Base-by-base conservation (phyloP, 2,113 vertebrate species). In the Vombatus ursinus region DNA sequence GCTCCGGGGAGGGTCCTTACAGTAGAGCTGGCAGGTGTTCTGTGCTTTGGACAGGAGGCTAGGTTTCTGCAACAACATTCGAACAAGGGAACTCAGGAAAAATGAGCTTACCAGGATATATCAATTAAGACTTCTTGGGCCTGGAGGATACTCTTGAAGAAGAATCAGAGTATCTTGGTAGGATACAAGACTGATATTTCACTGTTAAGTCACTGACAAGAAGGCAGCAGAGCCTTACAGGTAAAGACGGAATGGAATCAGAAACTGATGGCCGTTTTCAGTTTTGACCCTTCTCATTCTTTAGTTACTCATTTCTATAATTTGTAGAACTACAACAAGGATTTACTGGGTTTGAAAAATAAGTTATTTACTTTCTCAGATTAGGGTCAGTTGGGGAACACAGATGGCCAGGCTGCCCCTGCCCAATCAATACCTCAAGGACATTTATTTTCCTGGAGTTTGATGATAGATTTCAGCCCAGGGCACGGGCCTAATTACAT, bases 1-100 rank as follows among this genome's bases (percentile, higher is more conserved):
- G 98, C 99, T 99, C 97, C 99, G 99, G 14, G 99, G 99, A 19
- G 98, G 93, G 93, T 99, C 99, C 98, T 99, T 99, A 98, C 99
- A 99, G 97, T 99, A 99, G 28, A 99, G 98, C 96, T 99, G 99
- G 97, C 99, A 99, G 94, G 99, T 99, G 92, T 99, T 99, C 91
- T 99, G 99, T 96, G 99, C 99, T 98, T 99, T 99, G 1, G 98
- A 98, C 96, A 99, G 98, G 92, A 99, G 98, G 92, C 97, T 98
- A 57, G 99, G 98, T 98, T 99, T 99, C 99, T 99, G 98, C 92
- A 98, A 97, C 61, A 97, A 90, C 95, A 97, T 97, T 97, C 98
- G 92, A 98, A 90, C 44, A 94, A 49, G 10, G 90, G 2, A 26
- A 96, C 14, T 9, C 1, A 68, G 57, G 96, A n/a, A 10, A 52